A percentile compares a stretch with the other conserved stretches of the same genome.
phyloP scores from a whole-genome alignment of 2,113 vertebrate species.

The Columbina picui region DNA sequence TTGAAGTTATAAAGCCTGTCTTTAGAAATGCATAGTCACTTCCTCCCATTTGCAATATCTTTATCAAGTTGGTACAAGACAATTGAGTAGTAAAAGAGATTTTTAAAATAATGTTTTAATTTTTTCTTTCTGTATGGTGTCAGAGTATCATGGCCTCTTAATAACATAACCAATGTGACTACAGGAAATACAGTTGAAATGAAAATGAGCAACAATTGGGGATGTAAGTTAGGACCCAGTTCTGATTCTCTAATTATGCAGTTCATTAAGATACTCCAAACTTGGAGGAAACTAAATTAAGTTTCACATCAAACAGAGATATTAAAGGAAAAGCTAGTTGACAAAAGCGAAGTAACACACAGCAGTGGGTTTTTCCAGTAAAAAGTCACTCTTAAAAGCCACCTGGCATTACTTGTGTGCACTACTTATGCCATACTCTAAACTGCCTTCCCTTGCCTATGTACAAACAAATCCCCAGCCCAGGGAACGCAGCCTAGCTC shows the following conservation, averaged over 20 bases:
- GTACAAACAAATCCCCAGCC: rapidly evolving
- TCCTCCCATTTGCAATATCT: background rate
- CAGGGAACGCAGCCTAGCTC: rapidly evolving
- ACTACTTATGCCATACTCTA: rapidly evolving
- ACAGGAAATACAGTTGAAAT: rapidly evolving
- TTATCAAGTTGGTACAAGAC: background rate
- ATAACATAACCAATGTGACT: background rate
- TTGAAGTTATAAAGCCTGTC: background rate
- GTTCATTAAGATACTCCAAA: background rate
- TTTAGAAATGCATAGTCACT: background rate
- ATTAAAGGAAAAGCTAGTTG: background rate
- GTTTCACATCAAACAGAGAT: rapidly evolving
- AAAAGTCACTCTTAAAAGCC: background rate
- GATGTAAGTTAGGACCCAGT: background rate
- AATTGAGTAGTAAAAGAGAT: background rate
- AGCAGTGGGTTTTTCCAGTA: background rate
- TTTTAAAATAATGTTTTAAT: background rate
- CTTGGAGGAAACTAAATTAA: background rate
- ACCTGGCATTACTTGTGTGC: rapidly evolving
- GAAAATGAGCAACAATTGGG: rapidly evolving
- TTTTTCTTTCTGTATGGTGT: background rate
- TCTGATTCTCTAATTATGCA: rapidly evolving
- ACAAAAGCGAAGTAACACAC: rapidly evolving
- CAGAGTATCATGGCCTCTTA: background rate
- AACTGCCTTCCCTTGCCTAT: rapidly evolving